Evolutionary conservation across 1,140 invertebrate species (phyloP), one percentile per base, ranked within the genome.

Genomic region (Penaeus japonicus): DNA sequence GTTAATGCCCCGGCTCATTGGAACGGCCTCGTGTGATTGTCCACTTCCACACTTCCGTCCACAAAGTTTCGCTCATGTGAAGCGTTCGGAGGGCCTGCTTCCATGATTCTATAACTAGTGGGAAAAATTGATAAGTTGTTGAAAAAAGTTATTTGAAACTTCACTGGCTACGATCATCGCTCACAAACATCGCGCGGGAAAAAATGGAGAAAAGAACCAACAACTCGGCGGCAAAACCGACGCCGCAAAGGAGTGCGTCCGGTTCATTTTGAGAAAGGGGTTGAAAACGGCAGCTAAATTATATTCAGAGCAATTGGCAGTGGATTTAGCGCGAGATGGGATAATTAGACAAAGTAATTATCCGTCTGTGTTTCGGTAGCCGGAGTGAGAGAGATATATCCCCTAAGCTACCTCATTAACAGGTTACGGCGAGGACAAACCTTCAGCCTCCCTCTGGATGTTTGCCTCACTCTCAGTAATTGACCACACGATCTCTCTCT

Each of bases 1-100:
- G 54, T 86, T 86, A 86, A 86, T 86, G 85, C 85, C 75, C 30
- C 15, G 75, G 75, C 77, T 86, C 77, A 86, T 86, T 86, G 85
- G 84, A 85, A 85, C 77, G 57, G 57, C 57, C 47, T 78, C 32
- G 39, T 55, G 47, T 79, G 85, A 73, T 73, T 73, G 62, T 75
- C 70, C 62, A 47, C 47, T 47, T 47, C 47, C 47, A 47, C 47
- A 47, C 47, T 47, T 7, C 1, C 47, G 47, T n/a, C 32, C 83
- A 22, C 65, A 55, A 53, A 55, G 79, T 35, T 35, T 17, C 20
- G 24, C 47, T 62, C 27, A 22, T 27, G 24, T 35, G 57, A 4
- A 70, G n/a, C 82, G 62, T 35, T 39, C 82, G 18, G 27, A n/a
- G 62, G 15, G 15, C 35, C 39, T n/a, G 12, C 39, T 75, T n/a